Base-by-base conservation (phyloP, 2,797 vertebrate genomes). In the Rhodeus uyekii region DNA sequence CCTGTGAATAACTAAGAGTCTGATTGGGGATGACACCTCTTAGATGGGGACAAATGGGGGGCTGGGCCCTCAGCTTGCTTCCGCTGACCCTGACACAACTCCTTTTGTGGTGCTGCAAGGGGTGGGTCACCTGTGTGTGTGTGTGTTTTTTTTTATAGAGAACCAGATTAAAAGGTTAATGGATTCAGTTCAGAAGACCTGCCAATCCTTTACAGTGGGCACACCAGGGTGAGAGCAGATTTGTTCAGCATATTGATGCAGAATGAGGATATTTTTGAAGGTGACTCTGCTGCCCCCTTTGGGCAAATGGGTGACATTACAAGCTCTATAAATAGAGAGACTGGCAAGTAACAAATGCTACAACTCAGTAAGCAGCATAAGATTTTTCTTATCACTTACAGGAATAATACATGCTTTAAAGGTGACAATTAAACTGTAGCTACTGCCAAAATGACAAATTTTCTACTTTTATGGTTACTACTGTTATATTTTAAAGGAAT, bases 11-110 rank as follows among this genome's bases (percentile, higher is more conserved):
- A 94, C 92, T 90, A 94, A 92, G 90, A 82, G 65, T 53, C 88
- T 95, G 92, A 95, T 94, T 89, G 86, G 90, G 93, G 87, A 92
- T 92, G 94, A 94, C 94, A 92, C 90, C 87, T 92, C 90, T 90
- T 88, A 89, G 92, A 92, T 92, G 90, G 88, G 87, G 88, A 93
- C 91, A 92, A 93, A 93, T 91, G 83, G 87, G 89, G 89, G 85
- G 79, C 76, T 86, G 76, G 65, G 76, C 76, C 67, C 81, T 83
- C 44, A 4, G 42, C 55, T 61, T 39, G 73, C 44, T 55, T 83
- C 39, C 65, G 68, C 87, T 75, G 7, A 80, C 69, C 86, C 76
- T 87, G 78, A 83, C 81, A 77, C 89, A 87, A 88, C 91, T 90
- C 88, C 86, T 85, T 87, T 90, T 89, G 84, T 90, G 89, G 88